phyloP scores from a whole-genome alignment of 2,797 vertebrate species.

The Tokudaia muenninki region DNA sequence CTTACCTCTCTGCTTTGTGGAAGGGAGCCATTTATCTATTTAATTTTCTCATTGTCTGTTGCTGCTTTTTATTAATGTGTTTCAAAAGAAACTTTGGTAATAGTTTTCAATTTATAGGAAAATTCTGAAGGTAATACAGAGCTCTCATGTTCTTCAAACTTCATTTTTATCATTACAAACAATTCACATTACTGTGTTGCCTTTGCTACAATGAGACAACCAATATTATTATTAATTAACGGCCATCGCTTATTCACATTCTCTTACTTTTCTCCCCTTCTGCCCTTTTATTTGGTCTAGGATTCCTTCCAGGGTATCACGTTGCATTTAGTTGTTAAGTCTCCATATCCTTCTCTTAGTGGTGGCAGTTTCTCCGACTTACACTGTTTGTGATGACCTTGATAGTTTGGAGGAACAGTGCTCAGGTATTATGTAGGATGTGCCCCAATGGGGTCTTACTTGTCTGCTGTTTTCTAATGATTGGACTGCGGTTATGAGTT shows the following conservation, averaged over 20 bases:
- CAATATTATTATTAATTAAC: slow-evolving; percentile 60
- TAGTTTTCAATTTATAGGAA: slow-evolving; percentile 55
- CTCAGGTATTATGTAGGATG: background rate
- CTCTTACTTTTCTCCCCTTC: slow-evolving; percentile 20
- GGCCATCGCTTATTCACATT: background rate
- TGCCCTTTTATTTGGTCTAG: slow-evolving; percentile 20
- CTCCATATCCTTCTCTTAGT: slow-evolving; percentile 6
- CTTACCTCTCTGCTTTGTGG: slow-evolving; percentile 64
- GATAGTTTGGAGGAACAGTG: background rate
- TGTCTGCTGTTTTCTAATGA: slow-evolving; percentile 45
- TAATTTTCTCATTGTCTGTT: slow-evolving; percentile 64
- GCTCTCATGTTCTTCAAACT: background rate
- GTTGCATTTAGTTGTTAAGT: slow-evolving; percentile 15
- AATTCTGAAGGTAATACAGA: slow-evolving; percentile 52
- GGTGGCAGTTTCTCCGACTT: slow-evolving; percentile 45
- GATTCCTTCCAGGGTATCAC: background rate
- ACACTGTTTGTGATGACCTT: background rate
- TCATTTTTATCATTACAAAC: slow-evolving; percentile 53
- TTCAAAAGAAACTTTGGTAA: slow-evolving; percentile 58
- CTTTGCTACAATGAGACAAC: slow-evolving; percentile 36
- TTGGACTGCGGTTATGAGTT: background rate
- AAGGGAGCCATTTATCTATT: slow-evolving; percentile 55
- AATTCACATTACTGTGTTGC: slow-evolving; percentile 28
- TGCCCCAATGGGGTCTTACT: background rate
- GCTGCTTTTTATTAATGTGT: slow-evolving; percentile 51